Conservation (phyloP, 2,797 vertebrate species). For the Emys orbicularis region DNA sequence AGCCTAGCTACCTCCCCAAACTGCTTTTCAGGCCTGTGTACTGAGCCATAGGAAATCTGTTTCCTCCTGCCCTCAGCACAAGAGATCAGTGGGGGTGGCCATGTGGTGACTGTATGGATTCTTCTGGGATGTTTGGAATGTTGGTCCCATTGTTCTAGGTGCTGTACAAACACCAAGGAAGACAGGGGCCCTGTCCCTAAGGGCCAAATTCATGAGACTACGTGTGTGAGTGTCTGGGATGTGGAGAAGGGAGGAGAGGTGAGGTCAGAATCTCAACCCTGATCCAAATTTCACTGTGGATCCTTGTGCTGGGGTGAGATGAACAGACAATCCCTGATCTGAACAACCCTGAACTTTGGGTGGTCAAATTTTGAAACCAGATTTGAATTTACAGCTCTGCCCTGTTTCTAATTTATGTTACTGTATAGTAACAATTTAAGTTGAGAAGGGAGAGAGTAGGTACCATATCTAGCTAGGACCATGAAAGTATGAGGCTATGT, state of each 20-base stretch:
- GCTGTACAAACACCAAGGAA: not conserved
- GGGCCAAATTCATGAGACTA: not conserved
- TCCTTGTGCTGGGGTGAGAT: not conserved
- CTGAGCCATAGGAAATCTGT: not conserved
- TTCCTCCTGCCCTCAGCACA: not conserved
- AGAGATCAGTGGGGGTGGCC: not conserved
- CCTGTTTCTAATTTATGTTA: not conserved
- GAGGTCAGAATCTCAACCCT: not conserved
- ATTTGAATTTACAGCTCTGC: not conserved
- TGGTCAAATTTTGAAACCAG: not conserved
- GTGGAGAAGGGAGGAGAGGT: not conserved
- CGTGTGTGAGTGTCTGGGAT: not conserved
- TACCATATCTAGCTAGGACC: not conserved
- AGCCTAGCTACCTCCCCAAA: conserved; percentile 8
- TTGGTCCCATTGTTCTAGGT: not conserved
- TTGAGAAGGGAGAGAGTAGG: not conserved
- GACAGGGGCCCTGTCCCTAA: not conserved
- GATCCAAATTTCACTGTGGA: not conserved
- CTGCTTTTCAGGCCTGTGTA: not conserved
- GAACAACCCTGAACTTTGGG: not conserved
- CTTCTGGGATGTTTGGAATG: not conserved
- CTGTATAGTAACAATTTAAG: not conserved
- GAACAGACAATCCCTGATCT: not conserved
- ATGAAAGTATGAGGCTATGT: not conserved
- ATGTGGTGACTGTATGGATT: not conserved